Evolutionary conservation across 2,797 vertebrate genomes (phyloP), one percentile per base, ranked within the genome.

Genomic region (Acestrorhynchus altus): DNA sequence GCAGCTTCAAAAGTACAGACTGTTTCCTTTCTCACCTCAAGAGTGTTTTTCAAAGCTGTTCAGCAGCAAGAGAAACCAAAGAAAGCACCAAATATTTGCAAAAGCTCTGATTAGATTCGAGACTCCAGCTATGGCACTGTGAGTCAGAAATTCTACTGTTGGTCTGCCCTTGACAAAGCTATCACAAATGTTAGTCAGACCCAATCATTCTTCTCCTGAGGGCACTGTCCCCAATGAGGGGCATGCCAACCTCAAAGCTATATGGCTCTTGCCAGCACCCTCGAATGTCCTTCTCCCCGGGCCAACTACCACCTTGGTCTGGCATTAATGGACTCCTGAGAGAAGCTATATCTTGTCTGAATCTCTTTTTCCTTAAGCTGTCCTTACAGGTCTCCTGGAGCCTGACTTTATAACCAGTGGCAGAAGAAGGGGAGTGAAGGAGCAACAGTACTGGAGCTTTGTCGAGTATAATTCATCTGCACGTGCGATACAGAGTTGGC

Each of bases 401-500:
- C 64, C 72, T 44, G 51, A 65, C 57, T 70, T 74, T 47, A 71
- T 52, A 64, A 49, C 35, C 28, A 59, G 54, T 42, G 42, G 51
- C 22, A 75, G 59, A 44, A 18, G 35, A 66, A 59, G 15, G 7
- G 35, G 26, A 20, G 39, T 15, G 20, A 22, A 16, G 64, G 35
- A 51, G 66, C 26, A 61, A 65, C 49, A 13, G 65, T 47, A 64
- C 76, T 65, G 72, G 73, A 80, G 72, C 67, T 52, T 76, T 83
- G 68, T 83, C 80, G 42, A 72, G 20, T 79, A 24, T 47, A 74
- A 83, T 84, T 72, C n/a, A 67, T 81, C 70, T 79, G 16, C 44
- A 10, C 15, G 13, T 61, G 6, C 47, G 49, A 44, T 68, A 61
- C 56, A 49, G 59, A 20, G 16, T 39, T 20, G 79, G 49, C 47